These are phyloP conservation scores for Mus caroli DNA, from an alignment of 2,797 vertebrate species.

Conservation along the genomic window DNA sequence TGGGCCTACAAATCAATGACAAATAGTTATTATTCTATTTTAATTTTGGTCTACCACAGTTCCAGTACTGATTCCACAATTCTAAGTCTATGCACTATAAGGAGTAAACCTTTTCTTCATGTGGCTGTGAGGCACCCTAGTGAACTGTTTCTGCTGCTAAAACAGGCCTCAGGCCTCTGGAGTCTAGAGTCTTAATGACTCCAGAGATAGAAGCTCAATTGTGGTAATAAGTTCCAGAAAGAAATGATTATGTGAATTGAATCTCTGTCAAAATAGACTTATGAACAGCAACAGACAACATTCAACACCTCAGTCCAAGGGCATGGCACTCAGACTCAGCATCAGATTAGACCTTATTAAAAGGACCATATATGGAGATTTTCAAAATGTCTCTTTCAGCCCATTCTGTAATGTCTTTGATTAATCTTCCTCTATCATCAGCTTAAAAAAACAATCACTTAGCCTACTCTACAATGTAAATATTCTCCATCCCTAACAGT, in stretches of 20 bases:
- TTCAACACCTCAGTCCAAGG: neutral
- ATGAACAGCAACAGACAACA: neutral
- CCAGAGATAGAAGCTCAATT: neutral
- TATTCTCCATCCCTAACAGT: neutral
- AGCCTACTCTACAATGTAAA: neutral
- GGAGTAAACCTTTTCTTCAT: neutral
- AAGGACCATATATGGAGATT: neutral
- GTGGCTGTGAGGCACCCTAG: neutral
- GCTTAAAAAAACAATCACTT: neutral
- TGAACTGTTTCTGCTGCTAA: neutral
- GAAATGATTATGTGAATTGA: neutral
- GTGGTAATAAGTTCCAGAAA: neutral
- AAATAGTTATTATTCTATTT: neutral
- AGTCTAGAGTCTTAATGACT: neutral
- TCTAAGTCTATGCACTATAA: neutral
- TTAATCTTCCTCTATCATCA: neutral
- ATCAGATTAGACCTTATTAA: neutral
- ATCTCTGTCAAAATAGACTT: neutral
- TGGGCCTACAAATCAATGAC: neutral
- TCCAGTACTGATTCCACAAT: neutral
- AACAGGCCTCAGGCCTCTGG: neutral
- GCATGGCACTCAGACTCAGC: neutral
- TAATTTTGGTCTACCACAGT: neutral
- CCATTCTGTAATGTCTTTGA: neutral
- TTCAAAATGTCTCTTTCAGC: neutral